Conservation (phyloP, 2,888 invertebrate genomes). For the Plutella xylostella region DNA sequence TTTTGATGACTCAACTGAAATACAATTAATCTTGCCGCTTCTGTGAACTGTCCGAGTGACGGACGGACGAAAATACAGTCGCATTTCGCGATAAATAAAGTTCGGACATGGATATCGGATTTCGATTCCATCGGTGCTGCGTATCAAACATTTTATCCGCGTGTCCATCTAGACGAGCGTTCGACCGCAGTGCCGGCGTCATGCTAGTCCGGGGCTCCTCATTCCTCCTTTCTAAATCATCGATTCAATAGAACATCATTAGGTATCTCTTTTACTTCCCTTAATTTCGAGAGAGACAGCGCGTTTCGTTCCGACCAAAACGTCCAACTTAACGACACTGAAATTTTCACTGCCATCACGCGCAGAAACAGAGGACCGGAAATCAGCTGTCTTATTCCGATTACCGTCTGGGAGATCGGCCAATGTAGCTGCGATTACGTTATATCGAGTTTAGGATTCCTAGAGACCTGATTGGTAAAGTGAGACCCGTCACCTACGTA, state of each 20-base stretch:
- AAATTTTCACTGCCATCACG: constrained; percentile 17
- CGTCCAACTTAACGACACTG: constrained; percentile 14
- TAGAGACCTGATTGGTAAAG: constrained; percentile 39
- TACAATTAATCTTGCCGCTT: constrained; percentile 69
- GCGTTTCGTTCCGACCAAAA: constrained; percentile 14
- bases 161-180: constrained; percentile 41
- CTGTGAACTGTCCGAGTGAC: constrained; percentile 67
- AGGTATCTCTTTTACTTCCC: no score
- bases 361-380: constrained; percentile 35
- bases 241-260: no score
- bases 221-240: no score
- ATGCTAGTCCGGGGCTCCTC: constrained; percentile 28
- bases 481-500: constrained; percentile 22
- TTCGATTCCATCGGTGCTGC: constrained; percentile 67
- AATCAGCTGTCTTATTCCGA: constrained; percentile 61
- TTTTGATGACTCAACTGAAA: constrained; percentile 70
- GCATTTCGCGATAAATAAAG: constrained; percentile 68
- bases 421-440: constrained; percentile 51
- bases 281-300: no score
- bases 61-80: constrained; percentile 67
- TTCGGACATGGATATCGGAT: constrained; percentile 60
- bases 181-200: constrained; percentile 43
- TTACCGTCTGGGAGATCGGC: constrained; percentile 50
- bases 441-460: constrained; percentile 40
- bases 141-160: constrained; percentile 63